Base-by-base conservation (phyloP, 2,113 vertebrate species). In the Sander lucioperca region DNA sequence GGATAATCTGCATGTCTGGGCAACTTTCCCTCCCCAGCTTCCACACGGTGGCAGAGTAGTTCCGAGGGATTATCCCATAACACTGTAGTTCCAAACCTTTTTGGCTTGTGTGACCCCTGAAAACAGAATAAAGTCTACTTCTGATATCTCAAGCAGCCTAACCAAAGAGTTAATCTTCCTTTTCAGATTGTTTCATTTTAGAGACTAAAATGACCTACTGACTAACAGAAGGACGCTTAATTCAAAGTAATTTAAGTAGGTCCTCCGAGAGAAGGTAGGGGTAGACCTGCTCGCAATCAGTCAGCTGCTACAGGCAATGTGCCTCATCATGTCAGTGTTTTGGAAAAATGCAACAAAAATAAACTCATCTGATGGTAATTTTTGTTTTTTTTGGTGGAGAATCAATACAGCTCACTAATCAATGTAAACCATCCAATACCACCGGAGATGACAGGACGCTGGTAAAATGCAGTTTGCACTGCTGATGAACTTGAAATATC, bases 1-100 rank as follows among this genome's bases (percentile, higher is more conserved):
- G 6, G 0, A 58, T 19, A 43, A 14, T 16, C 19, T 50, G n/a
- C 23, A 36, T 53, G 67, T 79, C 14, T 33, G 36, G 56, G 53
- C 8, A 21, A 15, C 33, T 8, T 43, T n/a, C 6, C 43, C 13
- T 43, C 21, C 5, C 43, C 15, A 11, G 5, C 9, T 16, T 23
- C 57, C 65, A 69, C 71, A 47, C 10, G 58, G 48, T 16, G 70
- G 76, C 75, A 58, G 48, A 47, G 67, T 14, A 1, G 12, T 21
- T 21, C 62, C 10, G 16, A 66, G 36, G 56, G 33, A 64, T 27
- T 23, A 27, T 39, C 21, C 14, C 2, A 6, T 21, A 6, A 74
- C 25, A 12, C 16, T 36, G 56, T 2, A n/a, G 36, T 12, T 18
- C 5, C 13, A 45, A 30, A 58, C 30, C 8, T 71, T 21, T 25